A percentile compares a stretch with the other conserved stretches of the same genome.
These are phyloP conservation scores for Lordiphosa fenestrarum DNA, from an alignment of 2,888 invertebrate genomes.

Conservation along the genomic window DNA sequence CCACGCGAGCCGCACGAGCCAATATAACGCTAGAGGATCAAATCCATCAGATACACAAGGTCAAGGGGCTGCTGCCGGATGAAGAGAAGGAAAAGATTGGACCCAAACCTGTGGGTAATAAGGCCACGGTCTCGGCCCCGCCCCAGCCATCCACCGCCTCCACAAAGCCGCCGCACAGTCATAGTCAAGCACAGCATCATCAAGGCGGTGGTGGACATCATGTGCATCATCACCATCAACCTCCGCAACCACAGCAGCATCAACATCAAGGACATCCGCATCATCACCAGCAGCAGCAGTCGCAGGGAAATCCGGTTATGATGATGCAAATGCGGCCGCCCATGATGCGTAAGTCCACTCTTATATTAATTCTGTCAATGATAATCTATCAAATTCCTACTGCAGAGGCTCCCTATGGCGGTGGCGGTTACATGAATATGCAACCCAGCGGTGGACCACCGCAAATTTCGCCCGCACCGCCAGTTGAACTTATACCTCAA, in stretches of 20 bases:
- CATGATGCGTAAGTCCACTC: constrained; percentile 78
- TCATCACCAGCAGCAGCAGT: constrained; percentile 39
- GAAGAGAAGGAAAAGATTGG: constrained; percentile 99
- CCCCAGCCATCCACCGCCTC: constrained; percentile 71
- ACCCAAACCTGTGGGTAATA: constrained; percentile 87
- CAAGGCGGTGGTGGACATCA: constrained; percentile 63
- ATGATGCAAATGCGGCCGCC: constrained; percentile 80
- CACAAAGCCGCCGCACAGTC: constrained; percentile 44
- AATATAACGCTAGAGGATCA: constrained; percentile 98
- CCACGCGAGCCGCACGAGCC: constrained; percentile 94
- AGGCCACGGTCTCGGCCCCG: constrained; percentile 75
- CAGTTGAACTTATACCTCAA: constrained; percentile 82
- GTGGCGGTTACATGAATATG: constrained; percentile 79
- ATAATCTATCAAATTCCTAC: not conserved
- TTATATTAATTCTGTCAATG: fast-evolving
- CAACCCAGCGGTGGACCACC: constrained; percentile 71
- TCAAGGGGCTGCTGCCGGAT: constrained; percentile 95
- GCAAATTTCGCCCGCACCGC: constrained; percentile 80
- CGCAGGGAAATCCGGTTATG: constrained; percentile 76
- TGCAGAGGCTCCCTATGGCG: constrained; percentile 80
- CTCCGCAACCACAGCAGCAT: constrained; percentile 30
- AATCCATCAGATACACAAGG: constrained; percentile 97
- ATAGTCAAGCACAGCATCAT: constrained; percentile 53
- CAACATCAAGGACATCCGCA: constrained; percentile 47
- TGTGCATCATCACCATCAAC: constrained; percentile 55